Evolutionary conservation across 2,797 vertebrate species (phyloP).

Genomic region (Takifugu ocellatus): DNA sequence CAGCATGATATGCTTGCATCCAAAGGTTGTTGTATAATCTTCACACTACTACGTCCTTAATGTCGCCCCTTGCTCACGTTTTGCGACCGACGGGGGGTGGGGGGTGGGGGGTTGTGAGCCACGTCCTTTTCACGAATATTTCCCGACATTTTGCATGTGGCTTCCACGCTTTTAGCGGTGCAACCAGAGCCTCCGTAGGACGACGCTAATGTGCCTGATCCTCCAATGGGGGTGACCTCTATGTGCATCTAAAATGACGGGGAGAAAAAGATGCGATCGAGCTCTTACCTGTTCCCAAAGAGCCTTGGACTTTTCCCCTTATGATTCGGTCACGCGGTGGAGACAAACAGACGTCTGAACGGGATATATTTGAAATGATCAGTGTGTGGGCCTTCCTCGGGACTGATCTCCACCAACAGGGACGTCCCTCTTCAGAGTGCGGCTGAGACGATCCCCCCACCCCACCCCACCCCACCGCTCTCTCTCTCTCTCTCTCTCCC

Average conservation of each 20-base stretch:
- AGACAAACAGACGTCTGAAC: slow-evolving; percentile 63
- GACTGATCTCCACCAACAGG: slow-evolving; percentile 74
- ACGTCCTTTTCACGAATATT: not conserved
- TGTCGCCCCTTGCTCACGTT: slow-evolving; percentile 17
- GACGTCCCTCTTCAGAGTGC: slow-evolving; percentile 63
- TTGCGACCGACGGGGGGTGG: not conserved
- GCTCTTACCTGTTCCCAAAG: slow-evolving; percentile 70
- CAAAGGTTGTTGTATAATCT: not conserved
- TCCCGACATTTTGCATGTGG: not conserved
- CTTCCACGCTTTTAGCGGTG: not conserved
- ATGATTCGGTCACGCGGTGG: slow-evolving; percentile 50
- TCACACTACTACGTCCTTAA: not conserved
- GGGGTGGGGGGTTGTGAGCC: not conserved
- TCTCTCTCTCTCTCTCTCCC: not conserved
- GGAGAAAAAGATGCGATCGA: not conserved
- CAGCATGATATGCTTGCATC: not conserved
- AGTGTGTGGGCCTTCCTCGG: slow-evolving; percentile 74
- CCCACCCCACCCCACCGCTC: slow-evolving; percentile 19
- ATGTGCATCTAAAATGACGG: slow-evolving; percentile 2
- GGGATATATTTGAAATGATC: slow-evolving; percentile 67
- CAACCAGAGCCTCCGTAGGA: slow-evolving; percentile 14
- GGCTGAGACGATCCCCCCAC: slow-evolving; percentile 63
- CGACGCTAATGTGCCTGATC: slow-evolving; percentile 36
- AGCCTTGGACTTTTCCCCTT: slow-evolving; percentile 62
- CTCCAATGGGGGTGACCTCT: slow-evolving; percentile 48